These are phyloP conservation scores for Macquaria ambigua DNA, from an alignment of 2,113 vertebrate genomes.

Conservation along the genomic window DNA sequence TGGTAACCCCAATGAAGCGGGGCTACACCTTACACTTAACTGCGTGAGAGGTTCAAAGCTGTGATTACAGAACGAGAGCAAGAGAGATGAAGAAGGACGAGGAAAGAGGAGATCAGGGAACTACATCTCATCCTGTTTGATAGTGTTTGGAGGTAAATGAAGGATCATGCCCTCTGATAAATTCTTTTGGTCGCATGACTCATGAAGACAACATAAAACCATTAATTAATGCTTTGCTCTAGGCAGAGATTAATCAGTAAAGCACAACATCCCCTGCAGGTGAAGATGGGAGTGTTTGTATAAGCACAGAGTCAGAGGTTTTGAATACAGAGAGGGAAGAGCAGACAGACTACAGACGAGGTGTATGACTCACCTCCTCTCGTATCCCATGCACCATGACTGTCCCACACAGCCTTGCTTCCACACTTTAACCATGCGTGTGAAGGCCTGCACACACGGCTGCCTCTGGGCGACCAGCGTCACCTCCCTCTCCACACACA, in stretches of 20 bases:
- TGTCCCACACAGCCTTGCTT: slow-evolving; percentile 88
- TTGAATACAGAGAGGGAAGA: slow-evolving; percentile 11
- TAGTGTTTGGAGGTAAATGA: slow-evolving; percentile 36
- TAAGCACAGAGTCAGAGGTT: slow-evolving; percentile 25
- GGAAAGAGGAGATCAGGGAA: slow-evolving; percentile 44
- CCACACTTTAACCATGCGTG: slow-evolving; percentile 87
- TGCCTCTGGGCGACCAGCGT: slow-evolving; percentile 88
- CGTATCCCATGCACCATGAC: slow-evolving; percentile 88
- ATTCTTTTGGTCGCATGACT: slow-evolving; percentile 43
- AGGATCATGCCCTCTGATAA: slow-evolving; percentile 23
- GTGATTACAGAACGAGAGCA: slow-evolving; percentile 61
- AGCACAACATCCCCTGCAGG: slow-evolving; percentile 47
- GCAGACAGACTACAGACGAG: slow-evolving; percentile 28
- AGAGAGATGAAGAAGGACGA: slow-evolving; percentile 35
- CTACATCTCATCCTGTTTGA: slow-evolving; percentile 26
- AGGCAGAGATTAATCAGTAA: slow-evolving; percentile 40
- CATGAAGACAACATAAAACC: slow-evolving; percentile 28
- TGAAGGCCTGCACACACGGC: slow-evolving; percentile 89
- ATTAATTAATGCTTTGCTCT: slow-evolving; percentile 43
- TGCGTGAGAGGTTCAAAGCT: slow-evolving; percentile 57
- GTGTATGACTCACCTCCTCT: slow-evolving; percentile 87
- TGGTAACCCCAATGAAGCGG: slow-evolving; percentile 22
- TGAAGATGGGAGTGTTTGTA: slow-evolving; percentile 44
- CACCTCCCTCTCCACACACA: slow-evolving; percentile 88
- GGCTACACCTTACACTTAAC: slow-evolving; percentile 74